Evolutionary conservation across 1,140 invertebrate species (phyloP).

Genomic region (Varroa destructor): DNA sequence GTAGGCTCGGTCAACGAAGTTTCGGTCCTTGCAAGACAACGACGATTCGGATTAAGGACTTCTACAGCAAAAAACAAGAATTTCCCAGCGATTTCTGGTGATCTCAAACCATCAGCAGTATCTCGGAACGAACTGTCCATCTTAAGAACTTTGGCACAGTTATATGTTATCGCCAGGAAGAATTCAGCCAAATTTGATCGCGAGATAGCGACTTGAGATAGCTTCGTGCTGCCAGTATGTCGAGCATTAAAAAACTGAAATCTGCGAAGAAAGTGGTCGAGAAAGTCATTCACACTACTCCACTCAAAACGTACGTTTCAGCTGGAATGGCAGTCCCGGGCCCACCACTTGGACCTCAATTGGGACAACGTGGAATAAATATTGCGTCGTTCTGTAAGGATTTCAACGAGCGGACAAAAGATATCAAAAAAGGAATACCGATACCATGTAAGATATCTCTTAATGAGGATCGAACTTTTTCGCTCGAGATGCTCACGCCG

Average conservation of each 20-base stretch:
- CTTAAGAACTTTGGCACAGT: too few species aligned
- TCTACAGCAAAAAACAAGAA: too few species aligned
- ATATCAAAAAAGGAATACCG: constrained; percentile 83
- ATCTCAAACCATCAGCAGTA: too few species aligned
- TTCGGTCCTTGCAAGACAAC: too few species aligned
- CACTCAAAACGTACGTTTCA: constrained; percentile 33
- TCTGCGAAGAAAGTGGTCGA: constrained; percentile 34
- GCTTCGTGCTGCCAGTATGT: background rate
- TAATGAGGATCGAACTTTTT: constrained; percentile 72
- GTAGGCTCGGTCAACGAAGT: too few species aligned
- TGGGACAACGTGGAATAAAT: constrained; percentile 71
- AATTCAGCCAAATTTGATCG: too few species aligned
- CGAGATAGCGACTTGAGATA: too few species aligned
- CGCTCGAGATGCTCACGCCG: constrained; percentile 67
- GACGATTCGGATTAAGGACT: too few species aligned
- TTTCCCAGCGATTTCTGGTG: too few species aligned
- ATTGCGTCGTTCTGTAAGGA: constrained; percentile 94
- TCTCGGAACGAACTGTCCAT: too few species aligned
- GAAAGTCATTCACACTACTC: constrained; percentile 36
- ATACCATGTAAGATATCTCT: constrained; percentile 64
- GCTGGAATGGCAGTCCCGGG: constrained; percentile 37
- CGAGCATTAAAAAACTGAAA: constrained; percentile 31
- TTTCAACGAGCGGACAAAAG: constrained; percentile 83
- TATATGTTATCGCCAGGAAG: too few species aligned
- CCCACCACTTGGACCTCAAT: constrained; percentile 36